These are phyloP conservation scores for Pseudorectes ferrugineus DNA, from an alignment of 2,113 vertebrate genomes.

Conservation along the genomic window DNA sequence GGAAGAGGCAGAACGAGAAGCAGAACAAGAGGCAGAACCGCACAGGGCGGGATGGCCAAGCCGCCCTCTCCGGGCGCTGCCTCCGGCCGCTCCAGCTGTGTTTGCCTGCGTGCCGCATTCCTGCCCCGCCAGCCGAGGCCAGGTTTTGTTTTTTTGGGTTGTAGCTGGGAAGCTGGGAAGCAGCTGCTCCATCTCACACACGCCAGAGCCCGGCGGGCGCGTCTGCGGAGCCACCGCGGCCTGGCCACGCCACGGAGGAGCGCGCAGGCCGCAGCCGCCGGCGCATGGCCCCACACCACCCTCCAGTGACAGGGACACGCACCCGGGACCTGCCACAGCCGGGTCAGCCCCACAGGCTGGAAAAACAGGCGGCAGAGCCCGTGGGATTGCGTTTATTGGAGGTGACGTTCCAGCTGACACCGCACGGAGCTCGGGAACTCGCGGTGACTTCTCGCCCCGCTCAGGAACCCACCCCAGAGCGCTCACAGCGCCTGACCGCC, in stretches of 20 bases:
- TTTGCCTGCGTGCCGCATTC: neutral
- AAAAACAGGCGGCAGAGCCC: neutral
- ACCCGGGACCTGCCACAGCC: neutral
- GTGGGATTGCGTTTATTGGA: neutral
- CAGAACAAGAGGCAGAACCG: too few species aligned
- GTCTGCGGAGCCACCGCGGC: neutral
- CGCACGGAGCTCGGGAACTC: fast-evolving
- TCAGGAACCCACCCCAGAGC: fast-evolving
- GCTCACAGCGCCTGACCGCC: fast-evolving
- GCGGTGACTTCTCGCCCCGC: fast-evolving
- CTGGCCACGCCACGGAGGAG: fast-evolving
- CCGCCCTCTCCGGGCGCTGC: neutral
- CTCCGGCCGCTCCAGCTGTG: neutral
- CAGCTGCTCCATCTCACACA: conserved; percentile 54
- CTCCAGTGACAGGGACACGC: neutral
- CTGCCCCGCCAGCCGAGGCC: neutral
- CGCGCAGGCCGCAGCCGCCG: neutral
- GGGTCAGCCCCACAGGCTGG: fast-evolving
- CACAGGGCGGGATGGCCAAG: neutral
- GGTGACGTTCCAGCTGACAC: neutral
- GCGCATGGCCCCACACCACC: neutral
- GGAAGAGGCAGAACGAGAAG: too few species aligned
- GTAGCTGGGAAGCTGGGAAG: neutral
- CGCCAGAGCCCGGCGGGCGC: neutral
- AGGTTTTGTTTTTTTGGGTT: neutral